These are phyloP conservation scores for Blastobasis lacticolella DNA, from an alignment of 2,888 invertebrate species.

Conservation along the genomic window DNA sequence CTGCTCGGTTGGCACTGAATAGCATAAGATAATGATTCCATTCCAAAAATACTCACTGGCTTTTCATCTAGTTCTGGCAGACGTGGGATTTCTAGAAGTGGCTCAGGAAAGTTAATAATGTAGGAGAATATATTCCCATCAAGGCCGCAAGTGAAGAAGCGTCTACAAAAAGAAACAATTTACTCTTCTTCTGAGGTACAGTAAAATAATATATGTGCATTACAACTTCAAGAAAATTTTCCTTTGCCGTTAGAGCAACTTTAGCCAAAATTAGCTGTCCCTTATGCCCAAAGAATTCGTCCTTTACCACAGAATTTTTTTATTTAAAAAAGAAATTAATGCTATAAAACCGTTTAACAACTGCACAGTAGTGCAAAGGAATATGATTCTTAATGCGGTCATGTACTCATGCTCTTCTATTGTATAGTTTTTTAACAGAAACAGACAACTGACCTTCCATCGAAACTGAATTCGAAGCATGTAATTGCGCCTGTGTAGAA, in stretches of 20 bases:
- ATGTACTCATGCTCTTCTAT: not conserved
- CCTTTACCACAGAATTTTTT: too few species aligned
- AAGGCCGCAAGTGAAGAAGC: constrained; percentile 77
- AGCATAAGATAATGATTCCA: too few species aligned
- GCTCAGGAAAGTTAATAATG: constrained; percentile 62
- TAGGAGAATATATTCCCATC: constrained; percentile 88
- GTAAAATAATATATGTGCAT: not conserved
- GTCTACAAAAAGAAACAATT: constrained; percentile 26
- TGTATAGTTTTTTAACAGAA: not conserved
- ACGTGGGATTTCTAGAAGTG: constrained; percentile 24
- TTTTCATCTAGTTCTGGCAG: constrained; percentile 19
- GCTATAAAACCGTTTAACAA: too few species aligned
- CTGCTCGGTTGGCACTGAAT: too few species aligned
- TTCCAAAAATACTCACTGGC: constrained; percentile 28
- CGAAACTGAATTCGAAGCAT: constrained; percentile 75
- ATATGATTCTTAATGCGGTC: not conserved
- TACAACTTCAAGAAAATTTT: too few species aligned
- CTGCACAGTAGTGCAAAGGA: too few species aligned
- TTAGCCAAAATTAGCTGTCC: too few species aligned
- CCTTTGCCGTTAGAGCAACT: too few species aligned
- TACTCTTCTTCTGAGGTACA: not conserved
- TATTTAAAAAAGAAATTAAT: too few species aligned
- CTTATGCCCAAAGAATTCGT: too few species aligned
- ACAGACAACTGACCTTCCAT: constrained; percentile 61
- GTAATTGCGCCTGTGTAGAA: constrained; percentile 79